Evolutionary conservation across 37 sponge, comb jelly and placozoan species (phyloP), one percentile per base, ranked within the genome.

Genomic region (Oopsacas minuta): DNA sequence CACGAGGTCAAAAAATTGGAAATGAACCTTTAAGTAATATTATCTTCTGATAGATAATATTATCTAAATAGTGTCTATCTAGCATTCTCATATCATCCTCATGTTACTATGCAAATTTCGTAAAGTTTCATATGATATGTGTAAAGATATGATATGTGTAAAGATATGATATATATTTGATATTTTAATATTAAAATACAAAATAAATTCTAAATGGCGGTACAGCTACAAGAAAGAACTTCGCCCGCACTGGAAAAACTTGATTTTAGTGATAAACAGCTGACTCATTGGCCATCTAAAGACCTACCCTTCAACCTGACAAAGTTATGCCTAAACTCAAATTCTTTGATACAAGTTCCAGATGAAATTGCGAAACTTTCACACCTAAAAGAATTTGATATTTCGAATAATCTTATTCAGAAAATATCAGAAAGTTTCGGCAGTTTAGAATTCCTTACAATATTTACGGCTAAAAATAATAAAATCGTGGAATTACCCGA

Each of bases 401-500:
- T 61, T 61, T 61, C 75, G 5, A 61, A 61, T 61, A 61, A 61
- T 61, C 20, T 10, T 32, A 61, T 61, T 12, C 32, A 61, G 5
- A 61, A 61, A 61, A 61, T 61, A 25, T 61, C 75, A 12, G 75
- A 61, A 61, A 61, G 22, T n/a, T 3, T 61, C 22, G 75, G 75
- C 20, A 34, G 28, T 3, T 61, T 61, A 34, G 30, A 10, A 25
- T 10, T 25, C 20, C 75, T 61, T 61, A 34, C 22, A 61, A 61
- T 61, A 32, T 61, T 61, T 34, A 61, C 28, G 32, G 75, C 75
- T 61, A 85, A 83, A 37, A 38, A 86, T 37, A 87, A 87, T 32
- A 42, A 39, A 39, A 37, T 86, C 52, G 20, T 36, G 53, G 38
- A 86, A 12, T 52, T 93, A 35, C 94, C 94, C 36, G 75, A 83